Evolutionary conservation across 2,113 vertebrate species (phyloP), one percentile per base, ranked within the genome.

Genomic region (Illadopsis cleaveri): DNA sequence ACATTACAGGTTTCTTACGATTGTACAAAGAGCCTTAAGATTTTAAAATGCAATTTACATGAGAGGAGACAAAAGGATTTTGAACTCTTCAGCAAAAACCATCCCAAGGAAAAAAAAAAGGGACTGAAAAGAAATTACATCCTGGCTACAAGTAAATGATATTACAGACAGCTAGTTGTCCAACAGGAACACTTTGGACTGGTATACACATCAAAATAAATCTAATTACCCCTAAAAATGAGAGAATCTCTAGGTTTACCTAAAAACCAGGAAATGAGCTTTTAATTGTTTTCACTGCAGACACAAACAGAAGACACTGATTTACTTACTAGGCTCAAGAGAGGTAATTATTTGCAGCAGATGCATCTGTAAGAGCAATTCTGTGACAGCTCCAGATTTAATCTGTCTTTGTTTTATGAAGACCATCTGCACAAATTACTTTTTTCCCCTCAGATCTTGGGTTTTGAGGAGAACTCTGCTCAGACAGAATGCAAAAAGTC

Each of bases 341-440:
- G 81, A 97, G 75, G 83, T 86, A 97, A 98, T 97, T 98, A 96
- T 94, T 95, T 96, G 90, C 93, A 94, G 93, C 89, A 98, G 94
- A 97, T 92, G 86, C 64, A 60, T 82, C 73, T 83, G 38, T 81
- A 86, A 95, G 70, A 97, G 68, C 91, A 92, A 64, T 93, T 71
- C 90, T 92, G 91, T 80, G 90, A 92, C 58, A 76, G 88, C 66
- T 66, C 31, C 85, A 95, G 96, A 97, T 96, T 94, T 97, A 95
- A 97, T 98, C 95, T 96, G 94, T 69, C 58, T 80, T 83, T 87
- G 69, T 93, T 97, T 97, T 97, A 97, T 96, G 91, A 97, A 96
- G 90, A 93, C 93, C 95, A 98, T 97, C 97, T 98, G 93, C 82
- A 95, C 94, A 88, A 82, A 90, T 92, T 76, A 85, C 90, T 94